Base-by-base conservation (phyloP, 1,140 invertebrate genomes). In the Pachypsylla venusta region DNA sequence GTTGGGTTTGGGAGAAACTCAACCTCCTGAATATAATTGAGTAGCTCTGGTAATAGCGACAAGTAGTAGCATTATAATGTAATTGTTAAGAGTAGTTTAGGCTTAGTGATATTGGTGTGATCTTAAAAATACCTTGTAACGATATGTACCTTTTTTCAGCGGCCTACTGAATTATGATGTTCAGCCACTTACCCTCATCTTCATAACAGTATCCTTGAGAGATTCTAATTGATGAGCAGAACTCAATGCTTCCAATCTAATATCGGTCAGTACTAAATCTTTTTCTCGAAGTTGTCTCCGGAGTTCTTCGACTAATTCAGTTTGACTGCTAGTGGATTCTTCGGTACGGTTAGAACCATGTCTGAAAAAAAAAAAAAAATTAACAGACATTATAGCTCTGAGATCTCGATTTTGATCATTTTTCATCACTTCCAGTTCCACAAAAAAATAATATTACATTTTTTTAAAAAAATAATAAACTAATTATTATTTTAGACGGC, bases 211-310 rank as follows among this genome's bases (percentile, higher is more conserved):
- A 69, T 98, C 94, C 70, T 94, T 92, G 1, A 98, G 76, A 61
- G 90, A 93, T 72, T 98, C 93, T 30, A 98, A 75, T 72, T 98
- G 93, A 75, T 97, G 93, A 2, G 93, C 93, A 0, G 92, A 95
- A 63, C 90, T 93, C 12, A 98, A 73, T 1, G 95, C 93, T 72
- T 98, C 95, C 25, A 98, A 74, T 62, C 93, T 77, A 57, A 98
- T 96, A 69, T 98, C 95, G 0, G 93, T 98, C 57, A 98, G 72
- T 19, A 94, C 92, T 64, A 95, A 82, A 71, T 98, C 94, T 72
- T 98, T 97, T 68, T 98, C 93, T 48, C 93, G 76, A 27, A 98
- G 73, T 68, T 96, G 92, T 68, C 91, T 87, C 70, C 90, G 89
- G 62, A 98, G 72, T 63, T 95, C 89, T 62, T 89, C 85, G 1